Conservation (phyloP, 2,797 vertebrate species). For the Neostethus bicornis region DNA sequence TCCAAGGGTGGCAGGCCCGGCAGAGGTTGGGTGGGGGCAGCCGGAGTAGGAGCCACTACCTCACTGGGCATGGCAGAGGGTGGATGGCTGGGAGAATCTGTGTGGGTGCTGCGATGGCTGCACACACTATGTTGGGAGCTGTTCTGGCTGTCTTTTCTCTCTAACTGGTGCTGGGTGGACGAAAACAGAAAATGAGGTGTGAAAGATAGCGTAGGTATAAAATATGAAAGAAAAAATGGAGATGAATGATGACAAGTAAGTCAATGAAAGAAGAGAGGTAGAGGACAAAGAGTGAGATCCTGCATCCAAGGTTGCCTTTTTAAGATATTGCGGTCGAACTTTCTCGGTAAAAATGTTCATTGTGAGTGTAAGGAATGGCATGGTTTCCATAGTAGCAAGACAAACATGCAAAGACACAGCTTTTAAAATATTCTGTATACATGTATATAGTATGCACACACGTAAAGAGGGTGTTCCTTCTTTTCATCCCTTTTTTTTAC, state of each 20-base stretch:
- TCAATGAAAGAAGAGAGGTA: conserved; percentile 38
- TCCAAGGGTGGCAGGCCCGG: conserved; percentile 80
- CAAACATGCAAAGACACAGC: conserved; percentile 39
- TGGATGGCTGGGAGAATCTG: conserved; percentile 88
- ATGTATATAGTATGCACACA: too few relatives aligned
- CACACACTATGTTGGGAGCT: conserved; percentile 95
- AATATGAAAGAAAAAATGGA: conserved; percentile 26
- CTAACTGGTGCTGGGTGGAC: conserved; percentile 88
- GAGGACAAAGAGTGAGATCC: conserved; percentile 39
- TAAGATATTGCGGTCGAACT: conserved; percentile 42
- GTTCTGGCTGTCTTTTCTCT: conserved; percentile 96
- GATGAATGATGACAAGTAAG: conserved; percentile 45
- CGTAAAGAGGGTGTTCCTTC: too few relatives aligned
- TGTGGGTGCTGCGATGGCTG: conserved; percentile 92
- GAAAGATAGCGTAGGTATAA: conserved; percentile 32
- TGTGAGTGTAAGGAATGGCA: conserved; percentile 35
- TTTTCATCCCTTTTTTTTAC: too few relatives aligned
- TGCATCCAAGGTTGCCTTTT: conserved; percentile 69
- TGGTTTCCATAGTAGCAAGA: conserved; percentile 72
- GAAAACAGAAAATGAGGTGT: conserved; percentile 26
- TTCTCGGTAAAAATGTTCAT: conserved; percentile 37
- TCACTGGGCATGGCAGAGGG: conserved; percentile 83
- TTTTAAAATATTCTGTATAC: conserved; percentile 40
- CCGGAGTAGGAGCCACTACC: conserved; percentile 78
- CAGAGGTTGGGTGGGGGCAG: conserved; percentile 80